Percentiles rank a stretch among this genome's conserved stretches.
These are phyloP conservation scores for Thymallus thymallus DNA, from an alignment of 2,113 vertebrate genomes.

Conservation along the genomic window DNA sequence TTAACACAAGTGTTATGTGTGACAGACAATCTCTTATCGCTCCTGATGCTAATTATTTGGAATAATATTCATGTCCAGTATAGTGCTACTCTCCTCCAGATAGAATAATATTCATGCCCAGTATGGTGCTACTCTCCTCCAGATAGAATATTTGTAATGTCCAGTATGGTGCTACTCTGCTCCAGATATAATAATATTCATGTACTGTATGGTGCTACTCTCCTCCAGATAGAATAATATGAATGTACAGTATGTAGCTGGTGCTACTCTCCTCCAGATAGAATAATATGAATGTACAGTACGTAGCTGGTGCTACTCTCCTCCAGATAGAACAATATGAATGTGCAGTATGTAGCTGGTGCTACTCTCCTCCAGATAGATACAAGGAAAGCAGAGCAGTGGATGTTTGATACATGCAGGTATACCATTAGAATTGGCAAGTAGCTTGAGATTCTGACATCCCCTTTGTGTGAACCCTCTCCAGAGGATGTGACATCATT, in stretches of 20 bases:
- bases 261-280: background rate
- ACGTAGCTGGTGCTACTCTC: too few species aligned
- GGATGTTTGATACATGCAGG: background rate
- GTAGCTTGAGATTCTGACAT: constrained; percentile 28
- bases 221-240: too few species aligned
- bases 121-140: too few species aligned
- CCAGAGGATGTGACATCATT: constrained; percentile 31
- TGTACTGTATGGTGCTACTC: background rate
- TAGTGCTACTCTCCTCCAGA: too few species aligned
- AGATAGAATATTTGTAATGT: background rate
- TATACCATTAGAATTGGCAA: constrained; percentile 4
- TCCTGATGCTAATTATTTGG: constrained; percentile 43
- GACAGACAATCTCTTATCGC: constrained; percentile 42
- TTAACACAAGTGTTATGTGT: constrained; percentile 28
- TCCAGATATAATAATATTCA: too few species aligned
- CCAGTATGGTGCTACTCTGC: too few species aligned
- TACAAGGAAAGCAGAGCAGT: too few species aligned
- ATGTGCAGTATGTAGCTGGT: background rate
- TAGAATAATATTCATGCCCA: constrained; percentile 29
- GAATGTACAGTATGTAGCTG: too few species aligned
- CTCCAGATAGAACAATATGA: constrained; percentile 29
- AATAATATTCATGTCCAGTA: too few species aligned
- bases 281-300: too few species aligned
- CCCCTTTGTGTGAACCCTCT: constrained; percentile 38
- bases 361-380: too few species aligned